phyloP scores from a whole-genome alignment of 2,797 vertebrate species.

The Brachyrhaphis roseni region DNA sequence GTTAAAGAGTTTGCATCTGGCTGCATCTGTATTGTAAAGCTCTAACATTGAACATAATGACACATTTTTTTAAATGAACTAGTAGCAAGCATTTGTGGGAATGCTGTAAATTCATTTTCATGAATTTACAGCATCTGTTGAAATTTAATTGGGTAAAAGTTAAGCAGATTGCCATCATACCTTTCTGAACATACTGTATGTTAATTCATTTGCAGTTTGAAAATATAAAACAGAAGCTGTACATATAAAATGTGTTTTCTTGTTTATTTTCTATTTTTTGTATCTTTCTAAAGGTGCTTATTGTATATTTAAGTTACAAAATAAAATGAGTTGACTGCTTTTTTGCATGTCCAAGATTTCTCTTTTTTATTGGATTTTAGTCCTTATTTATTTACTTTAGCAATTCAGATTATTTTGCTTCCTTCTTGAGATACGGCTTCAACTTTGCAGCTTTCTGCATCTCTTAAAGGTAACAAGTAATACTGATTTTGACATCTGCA shows the following conservation, averaged over 20 bases:
- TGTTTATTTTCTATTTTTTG: background rate
- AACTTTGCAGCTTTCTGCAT: background rate
- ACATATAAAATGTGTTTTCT: background rate
- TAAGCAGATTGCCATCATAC: background rate
- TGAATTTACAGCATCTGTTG: background rate
- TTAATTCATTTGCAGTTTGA: background rate
- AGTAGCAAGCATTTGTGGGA: background rate
- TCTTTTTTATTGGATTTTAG: background rate
- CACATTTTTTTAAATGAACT: background rate
- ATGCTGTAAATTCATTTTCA: too few species aligned
- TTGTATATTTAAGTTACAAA: background rate
- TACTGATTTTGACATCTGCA: background rate
- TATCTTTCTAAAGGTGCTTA: background rate
- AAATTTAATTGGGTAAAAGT: background rate
- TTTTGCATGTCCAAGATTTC: background rate
- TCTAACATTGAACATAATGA: background rate
- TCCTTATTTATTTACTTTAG: background rate
- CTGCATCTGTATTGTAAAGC: background rate
- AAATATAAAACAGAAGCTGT: background rate
- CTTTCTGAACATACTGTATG: background rate
- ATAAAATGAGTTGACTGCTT: background rate
- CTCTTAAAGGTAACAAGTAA: background rate
- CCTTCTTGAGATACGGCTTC: background rate
- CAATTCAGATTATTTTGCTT: background rate
- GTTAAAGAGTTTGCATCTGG: background rate